Base-by-base conservation (phyloP, 2,888 invertebrate species). In the Agelastica alni region DNA sequence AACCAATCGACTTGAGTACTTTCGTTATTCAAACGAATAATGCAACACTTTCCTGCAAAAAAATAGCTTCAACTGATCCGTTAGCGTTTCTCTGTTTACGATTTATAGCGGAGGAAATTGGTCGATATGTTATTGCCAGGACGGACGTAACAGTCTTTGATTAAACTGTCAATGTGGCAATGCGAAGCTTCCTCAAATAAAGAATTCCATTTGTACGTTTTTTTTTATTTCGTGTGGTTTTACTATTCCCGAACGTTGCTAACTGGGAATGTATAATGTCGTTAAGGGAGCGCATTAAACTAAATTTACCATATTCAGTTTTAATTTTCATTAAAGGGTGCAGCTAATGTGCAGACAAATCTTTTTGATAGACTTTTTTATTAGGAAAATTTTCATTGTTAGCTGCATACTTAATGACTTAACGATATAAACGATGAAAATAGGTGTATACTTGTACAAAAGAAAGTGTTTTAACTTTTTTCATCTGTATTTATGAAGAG, bases 11-110 rank as follows among this genome's bases (percentile, higher is more conserved):
- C 9, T 16, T 46, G 12, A 46, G 46, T 46, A 36, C 36, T 43
- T 58, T 58, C 56, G 59, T 63, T 63, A 61, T 60, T 59, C 58
- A 59, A 59, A 60, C 13, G 61, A 63, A 63, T 63, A 61, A 61
- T 61, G 58, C 60, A 58, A 58, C 58, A 60, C 61, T 61, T 60
- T 62, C 52, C 30, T 57, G 12, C 4, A 41, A 37, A 47, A 56
- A 53, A 34, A 39, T 39, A 43, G 31, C 53, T 51, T 46, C 41
- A 46, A 42, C 42, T 34, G 48, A 47, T 55, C 39, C 41, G 44
- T 31, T 26, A 30, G 30, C 43, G 54, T 48, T n/a, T 43, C 48
- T 28, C 31, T 54, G 56, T 51, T 57, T 59, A 53, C 59, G 56
- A 59, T 59, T 59, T 57, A 59, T 57, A 36, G 56, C 46, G 22